Percentiles rank a stretch among this genome's conserved stretches.
These are phyloP conservation scores for Sarcophaga bullata DNA, from an alignment of 1,140 invertebrate genomes.

Conservation along the genomic window DNA sequence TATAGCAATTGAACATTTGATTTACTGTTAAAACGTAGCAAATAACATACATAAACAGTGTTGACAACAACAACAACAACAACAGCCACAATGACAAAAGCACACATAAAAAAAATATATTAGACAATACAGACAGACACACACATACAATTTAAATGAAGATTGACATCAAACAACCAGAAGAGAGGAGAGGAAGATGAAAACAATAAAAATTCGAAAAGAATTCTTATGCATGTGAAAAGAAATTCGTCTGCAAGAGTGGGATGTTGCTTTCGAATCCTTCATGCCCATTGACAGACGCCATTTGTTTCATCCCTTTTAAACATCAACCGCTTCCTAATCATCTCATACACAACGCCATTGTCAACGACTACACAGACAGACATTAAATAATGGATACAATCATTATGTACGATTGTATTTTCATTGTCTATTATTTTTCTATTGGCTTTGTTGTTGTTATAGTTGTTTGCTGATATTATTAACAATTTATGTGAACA, in stretches of 20 bases:
- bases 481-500: background rate
- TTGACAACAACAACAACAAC: background rate
- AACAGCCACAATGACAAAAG: background rate
- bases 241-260: background rate
- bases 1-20: constrained; percentile 21
- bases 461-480: background rate
- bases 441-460: background rate
- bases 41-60: background rate
- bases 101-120: background rate
- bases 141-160: too few species aligned
- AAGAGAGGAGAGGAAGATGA: too few species aligned
- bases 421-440: too few species aligned
- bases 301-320: too few species aligned
- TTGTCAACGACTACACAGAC: background rate
- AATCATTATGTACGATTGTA: constrained; percentile 7
- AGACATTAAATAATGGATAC: background rate
- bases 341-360: too few species aligned
- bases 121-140: too few species aligned
- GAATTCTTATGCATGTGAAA: background rate
- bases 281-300: too few species aligned
- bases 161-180: too few species aligned
- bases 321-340: too few species aligned
- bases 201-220: too few species aligned
- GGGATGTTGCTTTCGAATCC: too few species aligned
- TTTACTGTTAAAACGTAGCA: constrained; percentile 1